Conservation (phyloP, 2,113 vertebrate genomes). For the Octodon degus region DNA sequence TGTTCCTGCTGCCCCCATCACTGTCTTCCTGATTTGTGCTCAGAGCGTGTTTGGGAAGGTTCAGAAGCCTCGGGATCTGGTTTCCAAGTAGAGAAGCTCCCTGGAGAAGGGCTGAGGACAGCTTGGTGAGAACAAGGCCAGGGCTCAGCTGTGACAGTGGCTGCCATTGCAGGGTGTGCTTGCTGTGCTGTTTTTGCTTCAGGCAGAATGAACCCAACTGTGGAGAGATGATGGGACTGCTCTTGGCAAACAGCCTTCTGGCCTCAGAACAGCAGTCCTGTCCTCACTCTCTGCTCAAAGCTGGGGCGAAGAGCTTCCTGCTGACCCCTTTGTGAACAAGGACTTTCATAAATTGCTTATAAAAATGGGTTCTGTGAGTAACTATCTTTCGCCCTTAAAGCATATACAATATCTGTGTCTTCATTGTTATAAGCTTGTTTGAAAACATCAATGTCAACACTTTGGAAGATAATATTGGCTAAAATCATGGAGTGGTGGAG, state of each 20-base stretch:
- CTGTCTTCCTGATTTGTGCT: conserved; percentile 56
- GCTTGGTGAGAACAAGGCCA: background rate
- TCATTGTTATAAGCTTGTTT: background rate
- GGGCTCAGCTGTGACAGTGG: background rate
- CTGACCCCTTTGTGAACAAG: background rate
- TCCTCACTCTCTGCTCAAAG: background rate
- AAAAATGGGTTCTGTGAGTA: background rate
- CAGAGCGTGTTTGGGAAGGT: conserved; percentile 33
- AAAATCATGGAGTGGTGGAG: background rate
- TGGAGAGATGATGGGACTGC: background rate
- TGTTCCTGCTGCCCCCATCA: conserved; percentile 44
- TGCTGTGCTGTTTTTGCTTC: background rate
- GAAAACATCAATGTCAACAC: background rate
- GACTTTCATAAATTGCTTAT: conserved; percentile 14
- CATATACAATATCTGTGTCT: background rate
- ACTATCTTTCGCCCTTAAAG: background rate
- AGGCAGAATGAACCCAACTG: background rate
- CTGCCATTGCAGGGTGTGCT: background rate
- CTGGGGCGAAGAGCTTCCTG: conserved; percentile 3
- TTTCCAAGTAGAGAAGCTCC: conserved; percentile 37
- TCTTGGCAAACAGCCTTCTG: background rate
- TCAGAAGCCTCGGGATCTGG: conserved; percentile 47
- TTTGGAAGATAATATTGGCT: background rate
- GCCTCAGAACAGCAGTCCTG: background rate
- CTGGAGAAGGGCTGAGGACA: conserved; percentile 36